These are phyloP conservation scores for Rhinophrynus dorsalis DNA, from an alignment of 2,797 vertebrate genomes.

Conservation along the genomic window DNA sequence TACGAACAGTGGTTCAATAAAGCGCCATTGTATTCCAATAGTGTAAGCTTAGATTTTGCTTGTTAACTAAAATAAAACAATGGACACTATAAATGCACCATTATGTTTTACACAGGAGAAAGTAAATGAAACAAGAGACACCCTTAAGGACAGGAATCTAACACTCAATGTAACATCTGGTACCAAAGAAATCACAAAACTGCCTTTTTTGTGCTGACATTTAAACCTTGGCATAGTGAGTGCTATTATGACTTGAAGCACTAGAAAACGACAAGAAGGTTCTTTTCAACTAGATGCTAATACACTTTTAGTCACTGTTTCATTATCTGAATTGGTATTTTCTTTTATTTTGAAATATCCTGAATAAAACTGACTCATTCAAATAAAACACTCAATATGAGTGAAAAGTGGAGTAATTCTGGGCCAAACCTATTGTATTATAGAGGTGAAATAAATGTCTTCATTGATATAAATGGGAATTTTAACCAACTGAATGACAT, in stretches of 20 bases:
- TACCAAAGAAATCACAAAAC: constrained; percentile 16
- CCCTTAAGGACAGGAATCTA: constrained; percentile 7
- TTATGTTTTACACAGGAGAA: constrained; percentile 1
- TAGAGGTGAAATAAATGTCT: too few species aligned
- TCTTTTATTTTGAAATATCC: too few species aligned
- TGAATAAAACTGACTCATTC: too few species aligned
- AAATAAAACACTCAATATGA: too few species aligned
- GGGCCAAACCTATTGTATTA: too few species aligned
- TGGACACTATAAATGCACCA: neutral
- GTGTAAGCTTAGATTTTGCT: neutral
- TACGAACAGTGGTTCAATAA: neutral
- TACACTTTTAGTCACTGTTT: too few species aligned
- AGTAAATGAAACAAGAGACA: constrained; percentile 20
- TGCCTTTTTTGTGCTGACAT: constrained; percentile 36
- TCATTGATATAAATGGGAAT: too few species aligned
- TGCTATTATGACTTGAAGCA: constrained; percentile 9
- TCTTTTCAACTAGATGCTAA: too few species aligned
- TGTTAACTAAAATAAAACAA: neutral
- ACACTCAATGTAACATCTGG: constrained; percentile 19
- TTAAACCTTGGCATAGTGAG: constrained; percentile 29
- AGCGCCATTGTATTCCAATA: neutral
- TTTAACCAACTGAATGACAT: too few species aligned
- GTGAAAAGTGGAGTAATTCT: too few species aligned
- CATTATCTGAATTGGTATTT: too few species aligned
- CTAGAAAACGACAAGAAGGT: constrained; percentile 1